These are phyloP conservation scores for Notarius quadriscutis DNA, from an alignment of 2,113 vertebrate species.

Conservation along the genomic window DNA sequence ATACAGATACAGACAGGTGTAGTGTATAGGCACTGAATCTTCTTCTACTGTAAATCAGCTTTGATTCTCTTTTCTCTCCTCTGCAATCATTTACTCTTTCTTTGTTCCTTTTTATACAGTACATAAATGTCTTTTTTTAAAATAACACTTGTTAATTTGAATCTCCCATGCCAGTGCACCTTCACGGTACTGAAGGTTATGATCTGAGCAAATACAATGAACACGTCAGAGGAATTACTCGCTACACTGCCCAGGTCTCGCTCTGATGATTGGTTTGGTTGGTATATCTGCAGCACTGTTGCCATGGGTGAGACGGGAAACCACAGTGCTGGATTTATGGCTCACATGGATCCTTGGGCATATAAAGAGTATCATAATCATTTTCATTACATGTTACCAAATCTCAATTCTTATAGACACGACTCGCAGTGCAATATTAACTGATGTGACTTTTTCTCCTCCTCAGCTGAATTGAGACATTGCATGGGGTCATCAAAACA, in stretches of 20 bases:
- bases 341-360: slow-evolving; percentile 21
- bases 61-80: not conserved
- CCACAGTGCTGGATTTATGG: slow-evolving; percentile 26
- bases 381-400: not conserved
- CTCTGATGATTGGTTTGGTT: slow-evolving; percentile 20
- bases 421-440: not conserved
- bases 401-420: not conserved
- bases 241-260: not conserved
- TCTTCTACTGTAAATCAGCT: not conserved
- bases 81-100: not conserved
- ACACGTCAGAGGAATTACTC: not conserved
- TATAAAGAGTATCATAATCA: not conserved
- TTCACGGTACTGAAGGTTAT: slow-evolving; percentile 2
- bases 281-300: slow-evolving; percentile 36
- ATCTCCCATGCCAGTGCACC: not conserved
- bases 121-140: not conserved
- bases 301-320: slow-evolving; percentile 36
- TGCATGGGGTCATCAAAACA: slow-evolving; percentile 18
- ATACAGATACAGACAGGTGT: not conserved
- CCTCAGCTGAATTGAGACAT: slow-evolving; percentile 35
- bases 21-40: not conserved
- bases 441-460: not conserved
- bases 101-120: not conserved
- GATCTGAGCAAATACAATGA: slow-evolving; percentile 3
- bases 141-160: not conserved